Evolutionary conservation across 2,113 vertebrate species (phyloP), one percentile per base, ranked within the genome.

Genomic region (Vidua macroura): DNA sequence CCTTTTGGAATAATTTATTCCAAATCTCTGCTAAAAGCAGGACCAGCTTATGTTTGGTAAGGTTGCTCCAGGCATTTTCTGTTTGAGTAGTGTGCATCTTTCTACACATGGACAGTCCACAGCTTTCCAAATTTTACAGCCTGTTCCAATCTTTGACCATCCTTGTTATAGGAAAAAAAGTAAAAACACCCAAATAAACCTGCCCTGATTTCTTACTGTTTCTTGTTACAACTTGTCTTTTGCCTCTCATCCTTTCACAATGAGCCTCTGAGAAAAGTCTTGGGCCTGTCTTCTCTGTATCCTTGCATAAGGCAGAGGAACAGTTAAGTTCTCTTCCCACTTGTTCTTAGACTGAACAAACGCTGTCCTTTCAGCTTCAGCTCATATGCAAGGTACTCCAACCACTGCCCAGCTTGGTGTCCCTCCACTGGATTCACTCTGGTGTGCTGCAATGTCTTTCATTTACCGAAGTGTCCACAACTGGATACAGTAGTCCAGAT

Each of bases 381-480:
- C 10, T 84, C 2, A 0, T 48, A 14, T 0, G 0, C 25, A 23
- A 41, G 14, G 13, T 72, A 20, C 9, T 84, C 5, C 48, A 73
- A 3, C 6, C 37, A 11, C 14, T 35, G 53, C 46, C 8, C 39
- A 68, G 10, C 6, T 39, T 63, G 10, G 10, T 76, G 39, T 10
- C 24, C 7, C 22, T 68, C 16, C 10, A 9, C 44, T 55, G 31
- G 31, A 21, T 77, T 77, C 39, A 19, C 9, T 73, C 25, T 27
- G 9, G 13, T 56, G 27, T 81, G 43, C n/a, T 6, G 15, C 18
- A 44, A 0, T 70, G 30, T 31, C 31, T 90, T 86, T 76, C 31
- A 19, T 31, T 23, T 64, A 46, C 39, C n/a, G 37, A 31, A 60
- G 41, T 25, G 15, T 66, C 60, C 33, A 60, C 60, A 52, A 4